Conservation (phyloP, 2,113 vertebrate species). For the Otolemur garnettii region DNA sequence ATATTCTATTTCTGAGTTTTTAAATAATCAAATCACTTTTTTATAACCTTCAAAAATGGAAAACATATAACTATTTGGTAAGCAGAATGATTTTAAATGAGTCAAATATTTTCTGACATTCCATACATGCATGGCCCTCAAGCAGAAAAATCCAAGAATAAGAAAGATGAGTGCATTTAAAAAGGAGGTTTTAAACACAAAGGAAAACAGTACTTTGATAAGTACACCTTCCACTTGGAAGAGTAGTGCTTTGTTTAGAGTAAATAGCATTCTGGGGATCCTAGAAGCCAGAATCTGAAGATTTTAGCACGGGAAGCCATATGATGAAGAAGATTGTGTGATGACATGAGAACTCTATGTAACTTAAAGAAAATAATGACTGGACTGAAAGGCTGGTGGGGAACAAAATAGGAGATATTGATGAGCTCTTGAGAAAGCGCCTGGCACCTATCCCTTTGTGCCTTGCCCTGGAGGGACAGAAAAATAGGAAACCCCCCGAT, state of each 20-base stretch:
- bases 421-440: not conserved
- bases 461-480: not conserved
- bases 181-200: conserved; percentile 48
- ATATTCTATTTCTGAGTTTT: conserved; percentile 55
- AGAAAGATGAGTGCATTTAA: not conserved
- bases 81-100: conserved; percentile 25
- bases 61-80: conserved; percentile 18
- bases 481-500: not conserved
- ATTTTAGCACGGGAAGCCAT: conserved; percentile 5
- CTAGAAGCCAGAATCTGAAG: conserved; percentile 32
- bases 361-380: not conserved
- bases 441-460: not conserved
- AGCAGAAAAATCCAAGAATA: conserved; percentile 37
- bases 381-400: not conserved
- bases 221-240: conserved; percentile 8
- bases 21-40: not conserved
- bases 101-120: not conserved
- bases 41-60: not conserved
- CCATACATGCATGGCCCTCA: too few species aligned
- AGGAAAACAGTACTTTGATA: conserved; percentile 3
- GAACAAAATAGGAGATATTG: not conserved
- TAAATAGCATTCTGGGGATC: not conserved
- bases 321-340: not conserved
- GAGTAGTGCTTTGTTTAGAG: not conserved
- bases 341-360: not conserved